Conservation (phyloP, 2,888 invertebrate species). For the Apantesis nais region DNA sequence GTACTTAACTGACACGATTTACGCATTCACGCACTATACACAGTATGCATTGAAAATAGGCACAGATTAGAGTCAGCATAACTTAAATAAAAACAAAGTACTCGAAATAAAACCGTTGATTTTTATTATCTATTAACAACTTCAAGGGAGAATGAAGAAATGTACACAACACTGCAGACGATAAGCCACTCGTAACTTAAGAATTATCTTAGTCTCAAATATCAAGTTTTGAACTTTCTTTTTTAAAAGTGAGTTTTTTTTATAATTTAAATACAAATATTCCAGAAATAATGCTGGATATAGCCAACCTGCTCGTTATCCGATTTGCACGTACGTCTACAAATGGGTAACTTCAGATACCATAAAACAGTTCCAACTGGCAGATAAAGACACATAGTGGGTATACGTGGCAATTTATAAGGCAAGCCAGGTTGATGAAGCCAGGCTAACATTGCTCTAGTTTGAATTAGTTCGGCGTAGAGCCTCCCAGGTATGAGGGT, state of each 20-base stretch:
- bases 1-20: too few species aligned
- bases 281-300: not conserved
- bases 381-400: slow-evolving; percentile 61
- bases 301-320: slow-evolving; percentile 4
- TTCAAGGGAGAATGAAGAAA: not conserved
- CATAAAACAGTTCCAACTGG: slow-evolving; percentile 66
- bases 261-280: not conserved
- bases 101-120: not conserved
- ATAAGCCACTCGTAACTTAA: not conserved
- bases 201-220: not conserved
- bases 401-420: slow-evolving; percentile 58
- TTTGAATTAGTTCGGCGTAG: slow-evolving; percentile 39
- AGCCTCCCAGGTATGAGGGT: slow-evolving; percentile 11
- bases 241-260: not conserved
- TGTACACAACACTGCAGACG: too few species aligned
- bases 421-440: slow-evolving; percentile 42
- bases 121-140: not conserved
- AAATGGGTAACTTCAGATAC: slow-evolving; percentile 59
- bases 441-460: slow-evolving; percentile 30
- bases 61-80: too few species aligned
- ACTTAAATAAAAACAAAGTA: too few species aligned
- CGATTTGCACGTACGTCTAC: slow-evolving; percentile 32
- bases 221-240: not conserved
- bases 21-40: too few species aligned
- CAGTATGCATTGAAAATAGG: too few species aligned